Evolutionary conservation across 1,140 invertebrate genomes (phyloP), one percentile per base, ranked within the genome.

Genomic region (Cephus cinctus): DNA sequence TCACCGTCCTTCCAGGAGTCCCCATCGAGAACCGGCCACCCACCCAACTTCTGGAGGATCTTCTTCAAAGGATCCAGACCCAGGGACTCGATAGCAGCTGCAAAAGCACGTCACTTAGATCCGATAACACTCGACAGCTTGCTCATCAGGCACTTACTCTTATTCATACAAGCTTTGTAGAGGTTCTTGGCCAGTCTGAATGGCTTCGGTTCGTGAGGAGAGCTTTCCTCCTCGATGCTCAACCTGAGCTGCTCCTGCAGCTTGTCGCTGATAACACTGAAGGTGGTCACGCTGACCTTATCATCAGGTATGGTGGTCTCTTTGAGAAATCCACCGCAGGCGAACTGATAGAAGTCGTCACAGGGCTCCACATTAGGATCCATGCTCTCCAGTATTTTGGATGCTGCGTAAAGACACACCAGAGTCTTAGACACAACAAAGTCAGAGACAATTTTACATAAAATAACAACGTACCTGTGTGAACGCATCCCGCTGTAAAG

Each of bases 1-100:
- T 78, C 67, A 15, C 80, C 82, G 0, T 80, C 78, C 45, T 87
- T 79, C 93, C 93, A 96, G 1, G 57, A 57, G 3, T 86, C 79
- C 0, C 86, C 90, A 54, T 89, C 85, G 1, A 96, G 75, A 4
- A 94, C 86, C 0, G 94, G 94, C 93, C 92, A 97, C 3, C 92
- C 92, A 11, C 93, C 94, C 3, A 97, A 72, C n/a, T 81, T 75
- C 18, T 82, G 78, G 32, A 95, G 67, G 56, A 93, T 86, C 0
- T 82, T 76, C 5, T 82, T 61, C 5, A 94, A 75, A 0, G 90
- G 89, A 3, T 78, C 67, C 3, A 91, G 64, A 4, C 90, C 91
- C 16, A 83, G 75, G 1, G 81, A 70, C 64, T 93, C 89, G 56
- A 94, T 91, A 1, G 80, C 69, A 52, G 80, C 87, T 87, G 61